Percentiles rank a stretch among this genome's conserved stretches.
These are phyloP conservation scores for Saccostrea cuccullata DNA, from an alignment of 1,140 invertebrate genomes.

Conservation along the genomic window DNA sequence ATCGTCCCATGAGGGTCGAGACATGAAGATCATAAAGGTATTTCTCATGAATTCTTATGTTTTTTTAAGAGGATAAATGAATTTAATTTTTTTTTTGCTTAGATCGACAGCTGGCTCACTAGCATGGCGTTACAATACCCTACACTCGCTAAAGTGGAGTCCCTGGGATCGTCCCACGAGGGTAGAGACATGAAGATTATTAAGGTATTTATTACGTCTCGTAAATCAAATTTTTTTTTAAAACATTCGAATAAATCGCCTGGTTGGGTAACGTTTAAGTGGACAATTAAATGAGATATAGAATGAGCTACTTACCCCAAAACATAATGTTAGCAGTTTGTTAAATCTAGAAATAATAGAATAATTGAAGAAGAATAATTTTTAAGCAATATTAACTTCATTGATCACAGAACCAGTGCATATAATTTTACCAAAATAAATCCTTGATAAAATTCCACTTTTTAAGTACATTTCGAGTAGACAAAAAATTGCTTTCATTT, in stretches of 20 bases:
- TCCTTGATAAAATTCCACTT: neutral
- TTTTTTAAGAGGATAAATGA: no score
- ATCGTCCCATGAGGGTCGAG: no score
- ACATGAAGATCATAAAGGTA: no score
- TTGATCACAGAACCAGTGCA: neutral
- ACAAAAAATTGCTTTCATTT: neutral
- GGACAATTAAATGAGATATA: no score
- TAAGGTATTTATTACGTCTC: neutral
- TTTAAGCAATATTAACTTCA: neutral
- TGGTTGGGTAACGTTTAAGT: neutral
- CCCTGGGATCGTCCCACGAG: neutral
- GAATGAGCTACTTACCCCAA: neutral
- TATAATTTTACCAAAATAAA: neutral
- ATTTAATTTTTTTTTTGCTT: neutral
- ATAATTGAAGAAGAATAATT: neutral
- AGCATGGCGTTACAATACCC: neutral
- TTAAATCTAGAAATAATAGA: no score
- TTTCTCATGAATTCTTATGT: no score
- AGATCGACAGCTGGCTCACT: conserved; percentile 34
- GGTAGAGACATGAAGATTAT: conserved; percentile 38
- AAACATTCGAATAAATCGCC: neutral
- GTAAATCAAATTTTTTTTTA: no score
- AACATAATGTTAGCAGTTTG: neutral
- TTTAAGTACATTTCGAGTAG: neutral
- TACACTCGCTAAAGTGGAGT: conserved; percentile 21